Evolutionary conservation across 2,888 invertebrate species (phyloP).

Genomic region (Papilio elwesi): DNA sequence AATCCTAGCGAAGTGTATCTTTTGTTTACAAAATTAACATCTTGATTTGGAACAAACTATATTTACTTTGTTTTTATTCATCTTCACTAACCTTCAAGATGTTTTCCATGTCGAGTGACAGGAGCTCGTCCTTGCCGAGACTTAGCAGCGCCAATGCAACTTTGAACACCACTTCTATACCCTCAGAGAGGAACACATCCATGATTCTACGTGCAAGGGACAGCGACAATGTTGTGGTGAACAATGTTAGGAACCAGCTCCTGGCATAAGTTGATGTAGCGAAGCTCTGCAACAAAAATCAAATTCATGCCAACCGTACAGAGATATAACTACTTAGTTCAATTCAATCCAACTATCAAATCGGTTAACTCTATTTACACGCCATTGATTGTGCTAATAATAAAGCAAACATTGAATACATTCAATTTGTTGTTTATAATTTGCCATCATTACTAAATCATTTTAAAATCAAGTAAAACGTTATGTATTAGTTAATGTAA

Average conservation of each 20-base stretch:
- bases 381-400: no score
- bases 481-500: no score
- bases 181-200: constrained; percentile 98
- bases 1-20: no score
- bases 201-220: constrained; percentile 97
- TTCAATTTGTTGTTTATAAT: no score
- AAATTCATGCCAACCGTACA: background rate
- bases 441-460: no score
- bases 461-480: no score
- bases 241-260: constrained; percentile 99
- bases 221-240: constrained; percentile 96
- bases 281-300: constrained; percentile 88
- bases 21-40: no score
- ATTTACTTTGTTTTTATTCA: background rate
- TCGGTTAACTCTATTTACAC: no score
- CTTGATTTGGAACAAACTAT: no score
- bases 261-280: constrained; percentile 99
- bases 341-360: no score
- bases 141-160: constrained; percentile 97
- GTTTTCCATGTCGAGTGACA: constrained; percentile 99
- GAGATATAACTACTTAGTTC: no score
- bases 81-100: constrained; percentile 92
- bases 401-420: no score
- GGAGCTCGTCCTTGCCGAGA: constrained; percentile 94
- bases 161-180: constrained; percentile 99